These are phyloP conservation scores for Chymomyza procnemis DNA, from an alignment of 2,888 invertebrate genomes.

Conservation along the genomic window DNA sequence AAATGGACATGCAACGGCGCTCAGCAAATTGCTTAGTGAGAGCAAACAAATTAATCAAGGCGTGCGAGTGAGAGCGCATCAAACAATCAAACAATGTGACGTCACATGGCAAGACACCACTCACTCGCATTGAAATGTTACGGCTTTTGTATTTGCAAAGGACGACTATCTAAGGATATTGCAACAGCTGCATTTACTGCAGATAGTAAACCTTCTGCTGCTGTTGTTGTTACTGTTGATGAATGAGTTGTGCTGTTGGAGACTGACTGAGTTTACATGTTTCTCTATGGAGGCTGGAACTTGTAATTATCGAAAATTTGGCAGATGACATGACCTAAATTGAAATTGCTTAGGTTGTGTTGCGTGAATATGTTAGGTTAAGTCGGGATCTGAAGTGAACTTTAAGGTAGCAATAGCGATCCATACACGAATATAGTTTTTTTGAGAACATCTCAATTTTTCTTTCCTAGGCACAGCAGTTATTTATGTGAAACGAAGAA, in stretches of 20 bases:
- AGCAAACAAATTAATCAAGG: constrained; percentile 68
- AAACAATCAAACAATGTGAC: constrained; percentile 24
- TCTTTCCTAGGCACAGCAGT: no score
- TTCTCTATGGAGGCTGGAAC: neutral
- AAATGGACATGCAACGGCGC: neutral
- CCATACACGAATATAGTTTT: no score
- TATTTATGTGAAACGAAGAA: no score
- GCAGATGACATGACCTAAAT: neutral
- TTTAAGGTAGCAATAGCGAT: no score
- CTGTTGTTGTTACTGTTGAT: no score
- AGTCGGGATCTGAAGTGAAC: no score
- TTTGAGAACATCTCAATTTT: no score
- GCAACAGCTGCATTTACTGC: neutral
- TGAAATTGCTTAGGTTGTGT: neutral
- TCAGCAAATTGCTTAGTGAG: constrained; percentile 58
- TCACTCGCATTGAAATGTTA: neutral
- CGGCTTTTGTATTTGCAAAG: neutral
- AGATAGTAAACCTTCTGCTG: neutral
- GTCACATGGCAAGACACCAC: neutral
- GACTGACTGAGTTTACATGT: neutral
- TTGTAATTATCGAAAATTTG: neutral
- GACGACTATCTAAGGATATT: neutral
- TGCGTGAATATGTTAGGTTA: no score
- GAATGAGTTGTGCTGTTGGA: neutral
- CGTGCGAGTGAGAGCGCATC: constrained; percentile 42